Evolutionary conservation across 1,140 invertebrate species (phyloP), one percentile per base, ranked within the genome.

Genomic region (Drosophila kepulauana): DNA sequence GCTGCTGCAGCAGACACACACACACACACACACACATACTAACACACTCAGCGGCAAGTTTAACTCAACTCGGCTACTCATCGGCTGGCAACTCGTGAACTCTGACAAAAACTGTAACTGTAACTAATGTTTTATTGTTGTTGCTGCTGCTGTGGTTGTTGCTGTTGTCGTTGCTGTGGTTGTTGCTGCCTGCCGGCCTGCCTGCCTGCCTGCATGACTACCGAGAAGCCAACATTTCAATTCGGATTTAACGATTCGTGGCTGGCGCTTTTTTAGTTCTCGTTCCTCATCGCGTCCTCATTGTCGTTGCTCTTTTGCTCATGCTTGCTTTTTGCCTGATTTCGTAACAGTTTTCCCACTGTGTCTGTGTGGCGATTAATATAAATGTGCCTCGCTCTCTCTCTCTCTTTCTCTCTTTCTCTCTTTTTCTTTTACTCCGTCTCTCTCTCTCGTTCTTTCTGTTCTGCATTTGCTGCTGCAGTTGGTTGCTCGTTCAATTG

Each of bases 171-270:
- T 52, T 71, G 69, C 16, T 61, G 51, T 52, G 65, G 69, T 13
- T 61, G 72, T 72, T 68, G 56, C 77, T 78, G 75, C 71, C 75
- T 76, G 75, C 20, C 20, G 4, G 3, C 20, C 20, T 25, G 20
- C 20, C 20, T 25, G 16, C 16, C 16, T 16, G 16, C 16, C 16
- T 16, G 16, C 16, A 1, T 16, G 20, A 25, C 20, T 25, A 4
- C 72, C 84, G 84, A 87, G 73, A 43, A 54, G 57, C 58, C 77
- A 88, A 87, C 85, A 81, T 88, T 87, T 87, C 85, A 87, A 87
- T 87, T 88, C 77, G 85, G 77, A 71, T 79, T 75, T 75, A 45
- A 67, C 72, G 66, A 75, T 43, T 65, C 59, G 73, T 70, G 54
- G 61, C 28, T 33, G 38, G 30, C 38, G 56, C 35, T 68, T 52